Conservation (phyloP, 2,797 vertebrate species). For the Benthosema pterotum region DNA sequence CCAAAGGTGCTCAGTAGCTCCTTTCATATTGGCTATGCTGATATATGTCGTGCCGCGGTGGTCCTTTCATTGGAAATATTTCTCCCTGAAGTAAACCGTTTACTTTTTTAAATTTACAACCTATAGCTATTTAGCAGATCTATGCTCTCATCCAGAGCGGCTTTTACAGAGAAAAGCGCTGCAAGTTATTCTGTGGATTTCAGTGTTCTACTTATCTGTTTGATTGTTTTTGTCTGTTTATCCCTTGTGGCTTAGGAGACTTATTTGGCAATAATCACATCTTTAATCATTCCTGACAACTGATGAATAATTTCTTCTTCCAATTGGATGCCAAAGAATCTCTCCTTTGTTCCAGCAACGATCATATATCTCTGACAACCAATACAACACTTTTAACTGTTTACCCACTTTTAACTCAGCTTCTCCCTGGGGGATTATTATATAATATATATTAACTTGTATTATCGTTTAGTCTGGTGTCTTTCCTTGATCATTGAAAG, state of each 20-base stretch:
- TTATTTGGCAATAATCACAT: neutral
- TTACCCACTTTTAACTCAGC: too few species aligned
- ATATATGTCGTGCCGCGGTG: too few species aligned
- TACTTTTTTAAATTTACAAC: too few species aligned
- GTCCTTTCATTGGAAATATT: too few species aligned
- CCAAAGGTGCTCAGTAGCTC: conserved; percentile 19
- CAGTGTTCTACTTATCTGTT: neutral
- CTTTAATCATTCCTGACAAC: conserved; percentile 2
- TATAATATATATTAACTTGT: too few species aligned
- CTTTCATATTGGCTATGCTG: conserved; percentile 14
- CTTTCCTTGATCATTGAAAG: neutral
- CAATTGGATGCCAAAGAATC: neutral
- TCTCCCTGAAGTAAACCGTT: too few species aligned
- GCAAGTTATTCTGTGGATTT: neutral
- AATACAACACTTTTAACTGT: neutral
- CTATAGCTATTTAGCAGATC: too few species aligned
- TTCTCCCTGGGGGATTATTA: too few species aligned
- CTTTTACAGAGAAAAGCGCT: too few species aligned
- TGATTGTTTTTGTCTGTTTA: neutral
- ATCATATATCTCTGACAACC: neutral
- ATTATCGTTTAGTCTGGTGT: too few species aligned
- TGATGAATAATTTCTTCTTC: neutral
- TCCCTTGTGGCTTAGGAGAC: neutral
- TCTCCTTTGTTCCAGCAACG: neutral
- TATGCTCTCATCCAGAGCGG: too few species aligned